These are phyloP conservation scores for Crotalus horridus DNA, from an alignment of 2,113 vertebrate species.

Conservation along the genomic window DNA sequence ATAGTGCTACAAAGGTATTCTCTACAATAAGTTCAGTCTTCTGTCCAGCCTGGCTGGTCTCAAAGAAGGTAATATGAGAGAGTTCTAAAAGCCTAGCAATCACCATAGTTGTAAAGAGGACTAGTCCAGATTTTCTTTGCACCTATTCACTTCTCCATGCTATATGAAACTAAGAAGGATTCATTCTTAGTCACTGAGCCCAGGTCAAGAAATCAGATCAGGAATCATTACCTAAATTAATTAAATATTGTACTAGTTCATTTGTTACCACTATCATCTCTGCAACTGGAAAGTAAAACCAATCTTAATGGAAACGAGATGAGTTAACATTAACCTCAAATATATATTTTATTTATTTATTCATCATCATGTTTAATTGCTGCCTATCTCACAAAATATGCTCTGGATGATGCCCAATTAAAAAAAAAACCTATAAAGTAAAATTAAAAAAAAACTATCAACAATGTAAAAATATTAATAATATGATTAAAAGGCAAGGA, in stretches of 20 bases:
- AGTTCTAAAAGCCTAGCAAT: background rate
- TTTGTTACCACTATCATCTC: background rate
- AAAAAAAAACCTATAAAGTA: background rate
- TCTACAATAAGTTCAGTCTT: background rate
- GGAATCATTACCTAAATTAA: background rate
- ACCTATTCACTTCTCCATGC: background rate
- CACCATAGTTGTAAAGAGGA: background rate
- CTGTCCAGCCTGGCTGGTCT: background rate
- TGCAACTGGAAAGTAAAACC: background rate
- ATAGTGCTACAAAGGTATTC: background rate
- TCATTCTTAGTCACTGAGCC: background rate
- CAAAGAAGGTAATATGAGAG: background rate
- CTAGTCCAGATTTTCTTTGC: background rate
- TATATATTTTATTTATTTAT: background rate
- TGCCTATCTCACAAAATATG: background rate
- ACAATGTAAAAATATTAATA: background rate
- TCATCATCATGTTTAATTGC: background rate
- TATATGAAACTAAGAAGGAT: background rate
- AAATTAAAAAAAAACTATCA: background rate
- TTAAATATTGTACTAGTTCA: background rate
- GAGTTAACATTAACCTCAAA: background rate
- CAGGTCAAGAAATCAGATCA: background rate
- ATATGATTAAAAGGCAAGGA: background rate
- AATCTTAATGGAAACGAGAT: background rate
- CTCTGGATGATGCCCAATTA: background rate